phyloP scores from a whole-genome alignment of 2,113 vertebrate genomes.

The Emberiza fucata region DNA sequence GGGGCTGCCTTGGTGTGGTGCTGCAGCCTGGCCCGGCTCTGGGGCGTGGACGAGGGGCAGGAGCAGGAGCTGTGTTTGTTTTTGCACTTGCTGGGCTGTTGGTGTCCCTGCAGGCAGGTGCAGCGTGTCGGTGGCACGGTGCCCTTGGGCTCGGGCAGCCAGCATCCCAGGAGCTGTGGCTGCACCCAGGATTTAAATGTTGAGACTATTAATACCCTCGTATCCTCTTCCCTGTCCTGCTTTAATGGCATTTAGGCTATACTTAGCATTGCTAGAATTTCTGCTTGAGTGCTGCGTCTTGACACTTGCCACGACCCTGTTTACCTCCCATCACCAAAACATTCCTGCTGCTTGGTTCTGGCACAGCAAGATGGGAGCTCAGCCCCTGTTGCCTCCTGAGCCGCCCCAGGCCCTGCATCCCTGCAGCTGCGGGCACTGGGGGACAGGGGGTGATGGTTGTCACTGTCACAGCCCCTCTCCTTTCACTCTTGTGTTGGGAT shows the following conservation, averaged over 20 bases:
- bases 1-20: background rate
- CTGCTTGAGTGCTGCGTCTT: background rate
- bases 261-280: conserved; percentile 41
- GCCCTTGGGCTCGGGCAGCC: background rate
- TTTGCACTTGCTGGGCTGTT: background rate
- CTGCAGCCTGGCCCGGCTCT: background rate
- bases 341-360: background rate
- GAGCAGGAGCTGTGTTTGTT: background rate
- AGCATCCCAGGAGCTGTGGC: background rate
- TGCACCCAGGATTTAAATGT: conserved; percentile 23
- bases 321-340: background rate
- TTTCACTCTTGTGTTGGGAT: background rate
- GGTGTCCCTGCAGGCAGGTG: background rate
- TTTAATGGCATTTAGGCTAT: conserved; percentile 26
- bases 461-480: rapidly evolving
- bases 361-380: rapidly evolving
- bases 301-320: background rate
- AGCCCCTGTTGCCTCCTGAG: rapidly evolving
- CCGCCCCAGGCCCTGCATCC: rapidly evolving
- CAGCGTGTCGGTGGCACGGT: background rate
- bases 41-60: background rate
- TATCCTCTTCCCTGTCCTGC: conserved; percentile 48
- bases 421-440: background rate
- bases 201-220: conserved; percentile 58
- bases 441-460: background rate